phyloP scores from a whole-genome alignment of 92 coral and sea anemone genomes.

The Scolanthus callimorphus region DNA sequence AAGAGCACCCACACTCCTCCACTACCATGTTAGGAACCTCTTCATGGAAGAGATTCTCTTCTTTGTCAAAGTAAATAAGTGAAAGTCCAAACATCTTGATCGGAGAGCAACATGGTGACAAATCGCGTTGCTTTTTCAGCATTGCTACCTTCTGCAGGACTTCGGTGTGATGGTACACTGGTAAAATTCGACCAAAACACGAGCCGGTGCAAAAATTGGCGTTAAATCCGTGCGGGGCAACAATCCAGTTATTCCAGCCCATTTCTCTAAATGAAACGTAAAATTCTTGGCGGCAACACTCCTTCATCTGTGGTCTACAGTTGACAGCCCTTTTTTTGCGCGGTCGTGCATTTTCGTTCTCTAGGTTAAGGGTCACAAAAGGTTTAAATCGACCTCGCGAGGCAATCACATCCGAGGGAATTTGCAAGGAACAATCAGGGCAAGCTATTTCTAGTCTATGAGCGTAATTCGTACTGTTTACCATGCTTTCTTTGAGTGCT shows the following conservation, averaged over 20 bases:
- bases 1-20: conserved; percentile 51
- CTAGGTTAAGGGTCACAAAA: conserved; percentile 45
- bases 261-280: conserved; percentile 45
- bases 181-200: conserved; percentile 31
- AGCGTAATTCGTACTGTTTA: conserved; percentile 10
- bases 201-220: conserved; percentile 66
- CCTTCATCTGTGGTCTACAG: conserved; percentile 32
- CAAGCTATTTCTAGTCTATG: conserved; percentile 43
- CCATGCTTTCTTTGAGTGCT: conserved; percentile 7
- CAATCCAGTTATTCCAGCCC: conserved; percentile 71
- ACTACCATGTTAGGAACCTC: conserved; percentile 51
- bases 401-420: conserved; percentile 22
- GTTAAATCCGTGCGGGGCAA: conserved; percentile 46
- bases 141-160: conserved; percentile 28
- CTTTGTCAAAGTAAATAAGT: conserved; percentile 44
- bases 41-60: conserved; percentile 18
- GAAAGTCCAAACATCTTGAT: conserved; percentile 44
- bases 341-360: conserved; percentile 9
- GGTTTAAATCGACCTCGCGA: conserved; percentile 49
- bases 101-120: conserved; percentile 67
- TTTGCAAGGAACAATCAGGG: conserved; percentile 27
- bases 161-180: conserved; percentile 25
- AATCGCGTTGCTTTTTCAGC: background rate
- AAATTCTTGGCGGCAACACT: conserved; percentile 49
- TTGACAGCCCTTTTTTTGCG: conserved; percentile 32